Conservation (phyloP, 2,888 invertebrate species). For the Quadroppia sp. region DNA sequence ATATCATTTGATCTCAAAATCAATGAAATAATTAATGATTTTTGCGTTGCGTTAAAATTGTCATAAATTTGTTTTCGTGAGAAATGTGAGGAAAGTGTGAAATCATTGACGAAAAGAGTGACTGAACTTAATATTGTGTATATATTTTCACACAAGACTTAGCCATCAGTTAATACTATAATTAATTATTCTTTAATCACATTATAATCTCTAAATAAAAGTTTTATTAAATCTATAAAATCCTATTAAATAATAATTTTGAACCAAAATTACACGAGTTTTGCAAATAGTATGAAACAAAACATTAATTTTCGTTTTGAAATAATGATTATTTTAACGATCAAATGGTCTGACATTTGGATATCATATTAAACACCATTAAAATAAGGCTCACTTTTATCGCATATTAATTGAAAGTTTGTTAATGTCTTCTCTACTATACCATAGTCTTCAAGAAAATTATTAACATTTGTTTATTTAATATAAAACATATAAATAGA, state of each 20-base stretch:
- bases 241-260: background rate
- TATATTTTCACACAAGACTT: background rate
- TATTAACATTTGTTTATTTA: background rate
- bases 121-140: background rate
- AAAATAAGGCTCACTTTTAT: background rate
- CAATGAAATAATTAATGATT: background rate
- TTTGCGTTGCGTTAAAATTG: background rate
- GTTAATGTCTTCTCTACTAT: too few relatives aligned
- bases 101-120: background rate
- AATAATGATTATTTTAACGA: background rate
- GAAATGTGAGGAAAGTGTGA: background rate
- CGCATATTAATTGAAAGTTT: background rate
- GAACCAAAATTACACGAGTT: background rate
- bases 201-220: background rate
- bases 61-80: background rate
- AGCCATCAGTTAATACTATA: background rate
- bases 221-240: background rate
- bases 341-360: background rate
- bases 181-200: background rate
- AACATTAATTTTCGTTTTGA: conserved; percentile 8
- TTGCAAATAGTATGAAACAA: background rate
- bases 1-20: background rate
- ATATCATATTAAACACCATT: background rate
- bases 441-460: too few relatives aligned
- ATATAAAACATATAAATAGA: background rate